Conservation (phyloP, 2,888 invertebrate genomes). For the Andrena praecox region DNA sequence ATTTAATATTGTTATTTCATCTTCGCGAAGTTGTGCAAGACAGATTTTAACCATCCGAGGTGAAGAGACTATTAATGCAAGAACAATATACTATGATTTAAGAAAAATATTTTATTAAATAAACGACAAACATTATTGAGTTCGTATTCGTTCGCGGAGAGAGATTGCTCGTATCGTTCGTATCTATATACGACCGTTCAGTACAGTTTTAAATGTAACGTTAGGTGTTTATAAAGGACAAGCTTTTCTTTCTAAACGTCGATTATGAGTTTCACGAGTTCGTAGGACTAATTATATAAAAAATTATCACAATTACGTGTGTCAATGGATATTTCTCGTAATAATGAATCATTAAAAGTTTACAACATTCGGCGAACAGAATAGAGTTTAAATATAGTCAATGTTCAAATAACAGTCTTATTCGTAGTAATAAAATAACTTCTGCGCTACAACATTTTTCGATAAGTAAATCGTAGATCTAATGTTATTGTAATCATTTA, state of each 20-base stretch:
- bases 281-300: slow-evolving; percentile 49
- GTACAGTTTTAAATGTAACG: slow-evolving; percentile 24
- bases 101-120: slow-evolving; percentile 36
- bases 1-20: slow-evolving; percentile 2
- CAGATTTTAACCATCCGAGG: background rate
- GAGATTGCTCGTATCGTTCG: slow-evolving; percentile 5
- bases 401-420: slow-evolving; percentile 58
- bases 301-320: slow-evolving; percentile 60
- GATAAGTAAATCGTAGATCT: slow-evolving; percentile 48
- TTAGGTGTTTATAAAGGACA: slow-evolving; percentile 20
- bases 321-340: slow-evolving; percentile 49
- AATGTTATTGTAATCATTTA: slow-evolving; percentile 34
- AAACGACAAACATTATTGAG: slow-evolving; percentile 28
- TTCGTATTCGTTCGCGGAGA: slow-evolving; percentile 20
- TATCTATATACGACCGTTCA: slow-evolving; percentile 7
- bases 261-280: slow-evolving; percentile 39
- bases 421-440: slow-evolving; percentile 54
- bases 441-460: slow-evolving; percentile 32
- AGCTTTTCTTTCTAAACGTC: slow-evolving; percentile 49
- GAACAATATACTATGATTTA: slow-evolving; percentile 19
- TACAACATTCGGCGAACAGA: slow-evolving; percentile 36
- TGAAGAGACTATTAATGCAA: slow-evolving; percentile 13
- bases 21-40: background rate
- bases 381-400: slow-evolving; percentile 50
- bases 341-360: slow-evolving; percentile 42